phyloP scores from a whole-genome alignment of 2,797 vertebrate genomes.

The Echiichthys vipera region DNA sequence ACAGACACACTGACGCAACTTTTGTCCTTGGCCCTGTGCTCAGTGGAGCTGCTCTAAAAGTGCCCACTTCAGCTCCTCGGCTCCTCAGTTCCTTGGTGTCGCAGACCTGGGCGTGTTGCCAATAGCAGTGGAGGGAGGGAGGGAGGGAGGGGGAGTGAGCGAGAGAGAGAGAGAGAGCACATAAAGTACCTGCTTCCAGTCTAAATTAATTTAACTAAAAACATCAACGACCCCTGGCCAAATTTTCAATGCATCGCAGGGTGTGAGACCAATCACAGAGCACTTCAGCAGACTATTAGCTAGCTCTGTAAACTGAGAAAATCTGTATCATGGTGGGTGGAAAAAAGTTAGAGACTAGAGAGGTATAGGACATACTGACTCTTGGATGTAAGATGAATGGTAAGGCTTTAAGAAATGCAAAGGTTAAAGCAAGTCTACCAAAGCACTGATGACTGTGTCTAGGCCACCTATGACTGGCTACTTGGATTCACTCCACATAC shows the following conservation, averaged over 20 bases:
- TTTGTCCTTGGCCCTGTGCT: conserved; percentile 78
- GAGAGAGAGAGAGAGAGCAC: conserved; percentile 16
- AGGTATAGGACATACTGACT: not conserved
- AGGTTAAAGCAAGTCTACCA: not conserved
- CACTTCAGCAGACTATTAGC: conserved; percentile 44
- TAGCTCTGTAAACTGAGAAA: conserved; percentile 16
- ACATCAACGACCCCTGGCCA: conserved; percentile 41
- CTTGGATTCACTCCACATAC: conserved; percentile 58
- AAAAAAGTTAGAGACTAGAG: not conserved
- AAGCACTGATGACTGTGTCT: conserved; percentile 16
- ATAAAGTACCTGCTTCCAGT: conserved; percentile 49
- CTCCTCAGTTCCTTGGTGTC: conserved; percentile 58
- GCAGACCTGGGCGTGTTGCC: conserved; percentile 70
- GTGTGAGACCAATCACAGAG: conserved; percentile 41
- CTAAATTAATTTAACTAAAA: conserved; percentile 59
- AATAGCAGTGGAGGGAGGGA: conserved; percentile 49
- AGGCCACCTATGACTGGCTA: conserved; percentile 35
- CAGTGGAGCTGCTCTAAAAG: conserved; percentile 74
- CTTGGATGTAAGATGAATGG: not conserved
- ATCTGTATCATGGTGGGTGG: not conserved
- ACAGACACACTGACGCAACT: conserved; percentile 35
- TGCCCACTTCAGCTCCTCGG: conserved; percentile 78
- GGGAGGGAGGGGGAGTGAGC: conserved; percentile 19
- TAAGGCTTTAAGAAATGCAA: not conserved
- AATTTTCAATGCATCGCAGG: conserved; percentile 36